Percentiles rank a stretch among this genome's conserved stretches.
Evolutionary conservation across 2,113 vertebrate species (phyloP).

Genomic region (Nothobranchius kuhntae): DNA sequence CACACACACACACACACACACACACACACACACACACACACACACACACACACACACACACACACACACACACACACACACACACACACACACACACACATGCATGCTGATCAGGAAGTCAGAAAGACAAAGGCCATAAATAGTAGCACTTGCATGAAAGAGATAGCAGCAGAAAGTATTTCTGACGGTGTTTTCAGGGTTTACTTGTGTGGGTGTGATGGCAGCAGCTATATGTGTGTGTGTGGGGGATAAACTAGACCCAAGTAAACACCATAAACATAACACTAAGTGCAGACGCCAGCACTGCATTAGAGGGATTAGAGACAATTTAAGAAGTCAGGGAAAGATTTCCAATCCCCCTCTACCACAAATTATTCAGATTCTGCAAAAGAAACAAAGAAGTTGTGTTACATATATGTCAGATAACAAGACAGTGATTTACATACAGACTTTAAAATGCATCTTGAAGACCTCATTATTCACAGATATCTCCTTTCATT

Average conservation of each 20-base stretch:
- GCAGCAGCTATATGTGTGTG: constrained; percentile 43
- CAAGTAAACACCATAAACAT: constrained; percentile 50
- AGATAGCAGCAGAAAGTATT: constrained; percentile 47
- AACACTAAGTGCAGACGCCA: constrained; percentile 32
- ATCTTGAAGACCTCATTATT: constrained; percentile 19
- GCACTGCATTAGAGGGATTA: constrained; percentile 56
- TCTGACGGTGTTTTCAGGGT: constrained; percentile 41
- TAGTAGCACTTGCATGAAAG: constrained; percentile 54
- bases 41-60: constrained; percentile 23
- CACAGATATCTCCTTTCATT: not conserved
- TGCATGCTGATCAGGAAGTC: constrained; percentile 7
- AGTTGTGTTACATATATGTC: constrained; percentile 18
- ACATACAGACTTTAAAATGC: constrained; percentile 4
- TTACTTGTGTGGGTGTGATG: constrained; percentile 54
- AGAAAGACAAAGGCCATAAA: constrained; percentile 59
- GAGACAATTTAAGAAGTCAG: constrained; percentile 47
- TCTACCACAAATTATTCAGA: constrained; percentile 37
- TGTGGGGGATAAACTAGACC: constrained; percentile 30
- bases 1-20: too few species aligned
- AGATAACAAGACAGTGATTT: constrained; percentile 17
- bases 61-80: constrained; percentile 1
- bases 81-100: not conserved
- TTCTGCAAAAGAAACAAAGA: constrained; percentile 12
- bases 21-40: too few species aligned
- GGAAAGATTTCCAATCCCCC: constrained; percentile 31